These are phyloP conservation scores for Phaenicophaeus curvirostris DNA, from an alignment of 2,797 vertebrate genomes.

Conservation along the genomic window DNA sequence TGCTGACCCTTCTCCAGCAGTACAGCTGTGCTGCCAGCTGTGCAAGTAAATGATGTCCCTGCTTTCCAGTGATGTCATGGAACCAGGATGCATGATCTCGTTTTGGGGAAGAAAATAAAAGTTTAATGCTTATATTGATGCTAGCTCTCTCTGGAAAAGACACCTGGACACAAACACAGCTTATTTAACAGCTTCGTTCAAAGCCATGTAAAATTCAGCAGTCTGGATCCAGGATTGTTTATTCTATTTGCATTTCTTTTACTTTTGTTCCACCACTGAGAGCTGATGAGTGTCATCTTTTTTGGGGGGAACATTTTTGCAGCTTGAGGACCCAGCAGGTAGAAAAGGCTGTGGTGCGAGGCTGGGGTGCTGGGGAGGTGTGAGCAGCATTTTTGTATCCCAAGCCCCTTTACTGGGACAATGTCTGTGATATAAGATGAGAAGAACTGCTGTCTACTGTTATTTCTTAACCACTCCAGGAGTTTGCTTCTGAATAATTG, in stretches of 20 bases:
- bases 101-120: not conserved
- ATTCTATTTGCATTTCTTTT: not conserved
- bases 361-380: rapidly evolving
- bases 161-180: not conserved
- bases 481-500: not conserved
- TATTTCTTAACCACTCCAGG: not conserved
- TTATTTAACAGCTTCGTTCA: not conserved
- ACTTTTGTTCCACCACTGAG: not conserved
- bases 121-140: not conserved
- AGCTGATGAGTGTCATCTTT: not conserved
- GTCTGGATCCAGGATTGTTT: not conserved
- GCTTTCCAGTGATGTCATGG: not conserved
- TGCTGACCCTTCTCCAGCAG: not conserved
- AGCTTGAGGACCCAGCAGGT: not conserved
- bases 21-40: not conserved
- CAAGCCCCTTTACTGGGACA: not conserved
- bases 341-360: not conserved
- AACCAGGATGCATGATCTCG: not conserved
- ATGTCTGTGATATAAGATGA: rapidly evolving
- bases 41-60: not conserved
- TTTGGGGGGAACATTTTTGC: not conserved
- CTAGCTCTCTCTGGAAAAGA: not conserved
- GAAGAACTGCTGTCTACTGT: not conserved
- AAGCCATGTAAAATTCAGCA: not conserved
- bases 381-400: not conserved